Conservation (phyloP, 1,140 invertebrate genomes). For the Dendroctonus valens region DNA sequence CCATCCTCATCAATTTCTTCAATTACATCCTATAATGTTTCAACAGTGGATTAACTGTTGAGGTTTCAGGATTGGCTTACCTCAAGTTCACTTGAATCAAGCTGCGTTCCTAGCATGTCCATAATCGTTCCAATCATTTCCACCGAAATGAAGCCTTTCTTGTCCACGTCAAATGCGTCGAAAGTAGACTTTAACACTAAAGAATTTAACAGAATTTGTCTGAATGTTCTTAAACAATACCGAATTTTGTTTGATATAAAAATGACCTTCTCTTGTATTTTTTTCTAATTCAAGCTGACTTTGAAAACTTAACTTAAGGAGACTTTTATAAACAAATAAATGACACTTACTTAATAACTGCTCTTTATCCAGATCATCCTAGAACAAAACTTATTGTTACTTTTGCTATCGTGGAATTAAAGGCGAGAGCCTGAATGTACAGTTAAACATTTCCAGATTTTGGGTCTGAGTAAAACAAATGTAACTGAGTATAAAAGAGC, state of each 20-base stretch:
- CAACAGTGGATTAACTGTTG: background rate
- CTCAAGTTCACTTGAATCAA: conserved; percentile 65
- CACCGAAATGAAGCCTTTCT: conserved; percentile 69
- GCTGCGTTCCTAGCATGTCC: conserved; percentile 73
- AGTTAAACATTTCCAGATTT: too few relatives aligned
- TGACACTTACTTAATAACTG: conserved; percentile 61
- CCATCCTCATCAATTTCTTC: conserved; percentile 47
- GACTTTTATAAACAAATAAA: too few relatives aligned
- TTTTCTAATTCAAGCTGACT: background rate
- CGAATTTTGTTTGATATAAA: conserved; percentile 13
- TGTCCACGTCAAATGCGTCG: conserved; percentile 76
- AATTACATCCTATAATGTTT: conserved; percentile 54
- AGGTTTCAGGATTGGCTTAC: conserved; percentile 45
- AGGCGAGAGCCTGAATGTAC: too few relatives aligned
- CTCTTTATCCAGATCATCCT: conserved; percentile 67
- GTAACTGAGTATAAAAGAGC: conserved; percentile 44
- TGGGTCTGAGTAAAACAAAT: background rate
- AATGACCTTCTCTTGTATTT: background rate
- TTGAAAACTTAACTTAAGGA: background rate
- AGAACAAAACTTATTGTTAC: conserved; percentile 36
- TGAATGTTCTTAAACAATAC: too few relatives aligned
- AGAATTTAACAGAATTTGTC: conserved; percentile 9
- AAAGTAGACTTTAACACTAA: conserved; percentile 75
- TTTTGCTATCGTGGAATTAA: background rate
- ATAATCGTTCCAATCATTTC: conserved; percentile 74